phyloP scores from a whole-genome alignment of 2,113 vertebrate genomes.

The Prolemur simus region DNA sequence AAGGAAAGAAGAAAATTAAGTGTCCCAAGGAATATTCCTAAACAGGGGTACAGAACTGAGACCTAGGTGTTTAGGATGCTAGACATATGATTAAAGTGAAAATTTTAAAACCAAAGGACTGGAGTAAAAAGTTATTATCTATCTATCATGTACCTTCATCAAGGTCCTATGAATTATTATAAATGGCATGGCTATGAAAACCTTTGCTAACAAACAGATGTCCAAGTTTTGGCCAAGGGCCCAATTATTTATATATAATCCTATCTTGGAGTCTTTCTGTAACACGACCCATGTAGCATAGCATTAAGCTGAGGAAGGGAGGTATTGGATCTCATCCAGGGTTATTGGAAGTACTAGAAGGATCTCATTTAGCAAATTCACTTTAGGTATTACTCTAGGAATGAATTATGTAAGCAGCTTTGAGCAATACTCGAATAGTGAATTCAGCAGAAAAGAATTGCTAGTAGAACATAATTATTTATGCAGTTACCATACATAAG shows the following conservation, averaged over 20 bases:
- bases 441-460: neutral
- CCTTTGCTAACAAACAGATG: neutral
- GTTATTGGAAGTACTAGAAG: conserved; percentile 2
- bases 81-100: neutral
- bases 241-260: neutral
- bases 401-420: neutral
- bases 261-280: neutral
- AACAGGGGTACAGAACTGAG: neutral
- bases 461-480: neutral
- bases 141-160: neutral
- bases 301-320: neutral
- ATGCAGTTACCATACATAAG: neutral
- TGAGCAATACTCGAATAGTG: neutral
- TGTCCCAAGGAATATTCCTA: neutral
- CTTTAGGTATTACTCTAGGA: neutral
- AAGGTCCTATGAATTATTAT: neutral
- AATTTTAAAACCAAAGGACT: neutral
- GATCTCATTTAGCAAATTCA: neutral
- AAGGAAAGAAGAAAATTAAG: neutral
- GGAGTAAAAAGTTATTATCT: neutral
- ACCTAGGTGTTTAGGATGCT: neutral
- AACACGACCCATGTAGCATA: neutral
- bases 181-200: neutral
- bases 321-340: neutral
- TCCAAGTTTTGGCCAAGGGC: neutral